These are phyloP conservation scores for Dermolepida albohirtum DNA, from an alignment of 2,888 invertebrate species.

Conservation along the genomic window DNA sequence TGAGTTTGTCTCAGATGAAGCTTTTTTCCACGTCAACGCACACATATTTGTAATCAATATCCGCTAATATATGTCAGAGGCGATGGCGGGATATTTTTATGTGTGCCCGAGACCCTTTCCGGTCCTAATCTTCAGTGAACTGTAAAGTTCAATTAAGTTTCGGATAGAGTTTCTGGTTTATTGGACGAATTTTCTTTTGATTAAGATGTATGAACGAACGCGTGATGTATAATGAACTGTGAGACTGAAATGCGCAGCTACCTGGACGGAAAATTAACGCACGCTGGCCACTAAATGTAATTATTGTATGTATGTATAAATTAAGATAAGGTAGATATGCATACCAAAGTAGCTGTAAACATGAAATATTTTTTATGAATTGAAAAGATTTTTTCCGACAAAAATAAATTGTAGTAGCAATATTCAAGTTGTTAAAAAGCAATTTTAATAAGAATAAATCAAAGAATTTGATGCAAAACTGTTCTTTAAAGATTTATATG, in stretches of 20 bases:
- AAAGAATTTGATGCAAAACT: no score
- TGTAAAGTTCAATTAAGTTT: conserved; percentile 13
- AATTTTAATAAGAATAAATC: no score
- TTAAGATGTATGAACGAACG: conserved; percentile 28
- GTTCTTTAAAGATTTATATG: no score
- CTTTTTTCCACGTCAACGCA: conserved; percentile 11
- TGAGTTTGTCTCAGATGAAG: conserved; percentile 13
- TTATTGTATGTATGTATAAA: conserved; percentile 24
- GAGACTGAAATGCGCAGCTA: background rate
- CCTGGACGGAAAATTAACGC: background rate
- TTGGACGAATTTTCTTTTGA: conserved; percentile 12
- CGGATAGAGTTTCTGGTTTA: background rate
- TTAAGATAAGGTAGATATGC: background rate
- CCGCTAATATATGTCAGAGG: conserved; percentile 1
- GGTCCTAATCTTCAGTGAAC: conserved; percentile 2
- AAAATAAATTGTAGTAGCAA: no score
- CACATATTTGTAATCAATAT: conserved; percentile 16
- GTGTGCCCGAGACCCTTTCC: background rate
- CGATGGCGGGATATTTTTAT: conserved; percentile 3
- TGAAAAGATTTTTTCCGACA: no score
- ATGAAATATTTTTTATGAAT: no score
- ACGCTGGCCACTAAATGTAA: conserved; percentile 9
- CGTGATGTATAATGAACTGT: conserved; percentile 17
- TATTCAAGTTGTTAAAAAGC: no score
- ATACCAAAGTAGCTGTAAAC: no score